phyloP scores from a whole-genome alignment of 2,797 vertebrate genomes.

The Rhabdomys pumilio region DNA sequence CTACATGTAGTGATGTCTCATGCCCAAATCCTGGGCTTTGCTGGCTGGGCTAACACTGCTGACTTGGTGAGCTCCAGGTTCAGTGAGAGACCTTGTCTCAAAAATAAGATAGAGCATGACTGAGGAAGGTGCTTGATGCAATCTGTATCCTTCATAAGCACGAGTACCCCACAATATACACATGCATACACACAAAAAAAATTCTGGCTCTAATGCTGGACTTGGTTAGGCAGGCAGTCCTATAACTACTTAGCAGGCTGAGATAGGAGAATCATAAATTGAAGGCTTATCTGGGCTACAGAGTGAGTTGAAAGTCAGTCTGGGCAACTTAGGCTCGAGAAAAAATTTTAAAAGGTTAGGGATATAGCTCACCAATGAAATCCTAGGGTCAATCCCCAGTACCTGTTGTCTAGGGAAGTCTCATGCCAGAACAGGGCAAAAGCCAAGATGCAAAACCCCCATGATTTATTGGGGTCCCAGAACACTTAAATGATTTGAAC shows the following conservation, averaged over 20 bases:
- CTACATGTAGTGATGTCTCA: neutral
- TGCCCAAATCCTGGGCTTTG: neutral
- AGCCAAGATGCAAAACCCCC: neutral
- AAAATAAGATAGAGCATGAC: neutral
- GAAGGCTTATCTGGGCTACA: neutral
- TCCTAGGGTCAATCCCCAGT: neutral
- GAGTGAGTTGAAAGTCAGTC: neutral
- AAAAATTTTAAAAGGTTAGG: neutral
- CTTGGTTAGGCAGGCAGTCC: neutral
- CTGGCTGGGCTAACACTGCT: neutral
- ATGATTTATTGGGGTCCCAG: neutral
- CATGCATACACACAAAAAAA: neutral
- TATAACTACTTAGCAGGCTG: neutral
- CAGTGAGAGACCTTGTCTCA: neutral
- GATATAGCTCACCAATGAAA: neutral
- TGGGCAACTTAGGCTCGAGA: neutral
- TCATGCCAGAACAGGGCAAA: neutral
- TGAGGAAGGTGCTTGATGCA: neutral
- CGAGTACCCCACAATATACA: neutral
- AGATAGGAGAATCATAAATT: neutral
- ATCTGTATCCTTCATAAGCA: neutral
- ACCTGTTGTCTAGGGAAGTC: neutral
- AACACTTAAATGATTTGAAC: neutral
- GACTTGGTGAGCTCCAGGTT: neutral
- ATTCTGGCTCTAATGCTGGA: neutral